Percentiles rank a stretch among this genome's conserved stretches.
These are phyloP conservation scores for Drosophila oshimai DNA, from an alignment of 1,140 invertebrate genomes.

Conservation along the genomic window DNA sequence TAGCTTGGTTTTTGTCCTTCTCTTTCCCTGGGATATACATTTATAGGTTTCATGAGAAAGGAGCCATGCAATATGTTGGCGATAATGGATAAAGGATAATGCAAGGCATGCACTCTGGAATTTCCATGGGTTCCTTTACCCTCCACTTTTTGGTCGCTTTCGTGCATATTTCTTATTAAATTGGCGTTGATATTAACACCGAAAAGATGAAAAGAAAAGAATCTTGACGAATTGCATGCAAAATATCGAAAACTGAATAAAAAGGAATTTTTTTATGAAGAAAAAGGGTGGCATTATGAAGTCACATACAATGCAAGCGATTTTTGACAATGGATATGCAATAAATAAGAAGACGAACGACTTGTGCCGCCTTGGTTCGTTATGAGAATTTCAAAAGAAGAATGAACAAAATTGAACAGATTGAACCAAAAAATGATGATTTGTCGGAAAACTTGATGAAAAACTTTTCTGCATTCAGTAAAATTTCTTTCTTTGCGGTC, in stretches of 20 bases:
- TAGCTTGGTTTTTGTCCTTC: too few species aligned
- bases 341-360: slow-evolving; percentile 44
- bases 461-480: not conserved
- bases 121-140: too few species aligned
- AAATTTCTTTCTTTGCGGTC: not conserved
- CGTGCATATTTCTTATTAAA: slow-evolving; percentile 48
- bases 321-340: slow-evolving; percentile 43
- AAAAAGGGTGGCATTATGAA: not conserved
- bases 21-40: slow-evolving; percentile 4
- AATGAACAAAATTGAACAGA: not conserved
- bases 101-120: slow-evolving; percentile 10
- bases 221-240: slow-evolving; percentile 41
- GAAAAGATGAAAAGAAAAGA: slow-evolving; percentile 1
- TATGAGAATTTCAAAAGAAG: not conserved
- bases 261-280: not conserved
- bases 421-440: slow-evolving; percentile 2
- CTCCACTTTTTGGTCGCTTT: not conserved
- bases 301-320: slow-evolving; percentile 23
- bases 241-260: slow-evolving; percentile 7
- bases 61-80: slow-evolving; percentile 22
- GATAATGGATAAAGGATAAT: slow-evolving; percentile 38
- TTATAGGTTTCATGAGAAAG: slow-evolving; percentile 23
- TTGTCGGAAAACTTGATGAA: not conserved
- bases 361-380: slow-evolving; percentile 22
- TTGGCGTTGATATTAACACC: slow-evolving; percentile 42